Base-by-base conservation (phyloP, 2,888 invertebrate genomes). In the Drosophila fulvimacula region DNA sequence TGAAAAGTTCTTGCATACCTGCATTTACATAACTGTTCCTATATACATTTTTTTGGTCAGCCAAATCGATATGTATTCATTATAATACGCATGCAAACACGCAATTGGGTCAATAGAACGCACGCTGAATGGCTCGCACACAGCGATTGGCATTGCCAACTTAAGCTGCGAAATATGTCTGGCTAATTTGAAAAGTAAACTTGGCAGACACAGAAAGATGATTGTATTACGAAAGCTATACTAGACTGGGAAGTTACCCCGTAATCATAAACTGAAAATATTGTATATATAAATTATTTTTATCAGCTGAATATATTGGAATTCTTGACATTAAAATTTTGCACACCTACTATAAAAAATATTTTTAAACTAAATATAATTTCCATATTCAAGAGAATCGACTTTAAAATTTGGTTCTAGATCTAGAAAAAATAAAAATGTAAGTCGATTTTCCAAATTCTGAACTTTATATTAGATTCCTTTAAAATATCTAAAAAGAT, bases 81-180 rank as follows among this genome's bases (percentile, higher is more conserved):
- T 39, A 64, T 59, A 30, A 70, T 58, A 56, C 70, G 44, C 53
- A 68, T 44, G 61, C 73, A 70, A 70, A 71, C 67, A 70, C 61
- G 53, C 69, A 88, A 82, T 74, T 85, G 74, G 85, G 85, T 85
- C 82, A 88, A 74, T 81, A 79, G 85, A 88, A 84, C 82, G 64
- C 66, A 73, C 57, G 62, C 68, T 49, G 70, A 69, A 62, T 57
- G 67, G 24, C 56, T 52, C 44, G 59, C 46, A 32, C 21, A 24
- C 51, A 44, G 34, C 49, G 39, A 24, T 32, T 42, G 48, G 59
- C 32, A 34, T 60, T 57, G 68, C 48, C 78, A 68, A 64, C 15
- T 68, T 51, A 17, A 39, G 64, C 62, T 68, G 68, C 68, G 67
- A 81, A 86, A 75, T 68, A 61, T 69, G 69, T 38, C 75, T 67